Percentiles rank a stretch among this genome's conserved stretches.
Evolutionary conservation across 2,113 vertebrate species (phyloP).

Genomic region (Bambusicola thoracicus): DNA sequence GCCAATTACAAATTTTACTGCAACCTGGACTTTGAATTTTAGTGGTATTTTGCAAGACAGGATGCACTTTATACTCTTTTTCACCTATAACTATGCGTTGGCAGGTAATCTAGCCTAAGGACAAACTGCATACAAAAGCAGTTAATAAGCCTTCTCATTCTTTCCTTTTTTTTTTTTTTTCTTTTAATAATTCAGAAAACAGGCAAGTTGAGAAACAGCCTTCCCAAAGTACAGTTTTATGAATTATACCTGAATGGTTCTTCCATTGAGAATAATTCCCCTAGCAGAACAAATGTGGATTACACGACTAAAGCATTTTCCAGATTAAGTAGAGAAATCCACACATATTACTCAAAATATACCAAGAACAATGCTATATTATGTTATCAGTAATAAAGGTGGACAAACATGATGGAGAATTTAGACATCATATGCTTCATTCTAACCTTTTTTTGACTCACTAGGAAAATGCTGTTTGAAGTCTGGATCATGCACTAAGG

Average conservation of each 20-base stretch:
- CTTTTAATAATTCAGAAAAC: neutral
- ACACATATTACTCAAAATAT: neutral
- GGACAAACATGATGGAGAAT: neutral
- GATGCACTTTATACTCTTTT: neutral
- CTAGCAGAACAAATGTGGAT: neutral
- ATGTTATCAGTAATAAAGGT: neutral
- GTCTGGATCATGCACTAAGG: neutral
- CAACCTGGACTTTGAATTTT: slow-evolving; percentile 25
- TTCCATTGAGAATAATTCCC: neutral
- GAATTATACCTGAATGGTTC: neutral
- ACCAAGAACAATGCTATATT: neutral
- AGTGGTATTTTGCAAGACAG: slow-evolving; percentile 3
- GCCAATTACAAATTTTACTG: neutral
- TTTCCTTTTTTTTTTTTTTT: neutral
- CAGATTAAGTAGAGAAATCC: neutral
- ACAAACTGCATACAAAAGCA: neutral
- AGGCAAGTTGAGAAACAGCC: neutral
- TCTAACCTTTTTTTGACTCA: neutral
- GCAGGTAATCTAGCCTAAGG: neutral
- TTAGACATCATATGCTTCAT: neutral
- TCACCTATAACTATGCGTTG: neutral
- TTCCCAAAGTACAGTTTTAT: neutral
- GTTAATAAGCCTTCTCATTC: neutral
- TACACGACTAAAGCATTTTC: neutral
- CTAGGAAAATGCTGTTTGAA: neutral